These are phyloP conservation scores for Brenthis daphne DNA, from an alignment of 2,888 invertebrate species.

Conservation along the genomic window DNA sequence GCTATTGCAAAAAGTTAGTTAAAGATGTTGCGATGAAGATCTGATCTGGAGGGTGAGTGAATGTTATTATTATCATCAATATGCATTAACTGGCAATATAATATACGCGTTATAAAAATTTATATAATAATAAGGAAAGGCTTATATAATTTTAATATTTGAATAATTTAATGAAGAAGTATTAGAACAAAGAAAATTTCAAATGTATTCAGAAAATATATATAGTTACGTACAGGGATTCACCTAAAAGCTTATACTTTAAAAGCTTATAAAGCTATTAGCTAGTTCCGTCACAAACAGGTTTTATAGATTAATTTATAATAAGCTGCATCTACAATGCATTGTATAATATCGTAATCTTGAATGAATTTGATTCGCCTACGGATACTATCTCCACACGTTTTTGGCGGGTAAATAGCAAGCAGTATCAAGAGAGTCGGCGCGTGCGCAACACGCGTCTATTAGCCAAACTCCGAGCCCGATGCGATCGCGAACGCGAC, in stretches of 20 bases:
- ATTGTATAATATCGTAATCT: constrained; percentile 65
- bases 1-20: too few relatives aligned
- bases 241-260: background rate
- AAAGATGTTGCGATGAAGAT: too few relatives aligned
- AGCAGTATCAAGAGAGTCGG: constrained; percentile 70
- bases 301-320: constrained; percentile 52
- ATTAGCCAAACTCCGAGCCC: constrained; percentile 56
- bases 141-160: too few relatives aligned
- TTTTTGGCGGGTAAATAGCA: constrained; percentile 76
- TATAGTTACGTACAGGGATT: too few relatives aligned
- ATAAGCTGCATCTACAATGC: constrained; percentile 49
- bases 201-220: background rate
- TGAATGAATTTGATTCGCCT: constrained; percentile 68
- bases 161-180: too few relatives aligned
- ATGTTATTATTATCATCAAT: too few relatives aligned
- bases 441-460: constrained; percentile 78
- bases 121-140: too few relatives aligned
- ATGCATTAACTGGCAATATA: too few relatives aligned
- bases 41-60: too few relatives aligned
- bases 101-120: too few relatives aligned
- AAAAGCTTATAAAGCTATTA: background rate
- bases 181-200: background rate
- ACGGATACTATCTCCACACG: constrained; percentile 61
- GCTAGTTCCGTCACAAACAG: constrained; percentile 47
- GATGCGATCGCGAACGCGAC: constrained; percentile 75